A percentile compares a stretch with the other conserved stretches of the same genome.
Evolutionary conservation across 2,888 invertebrate genomes (phyloP).

Genomic region (Cataglyphis rosenhaueri): DNA sequence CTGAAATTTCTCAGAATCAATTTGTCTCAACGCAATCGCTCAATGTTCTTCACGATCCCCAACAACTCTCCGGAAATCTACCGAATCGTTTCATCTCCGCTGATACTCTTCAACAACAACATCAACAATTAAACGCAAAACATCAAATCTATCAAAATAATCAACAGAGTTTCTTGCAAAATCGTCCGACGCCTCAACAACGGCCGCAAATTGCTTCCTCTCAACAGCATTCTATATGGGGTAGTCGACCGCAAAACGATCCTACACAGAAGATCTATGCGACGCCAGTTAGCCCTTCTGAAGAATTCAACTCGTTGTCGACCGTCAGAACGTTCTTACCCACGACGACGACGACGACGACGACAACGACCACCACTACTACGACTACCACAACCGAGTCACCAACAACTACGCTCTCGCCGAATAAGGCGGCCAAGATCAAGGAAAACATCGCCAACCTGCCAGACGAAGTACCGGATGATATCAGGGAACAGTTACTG

Average conservation of each 20-base stretch:
- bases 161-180: slow-evolving; percentile 79
- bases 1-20: slow-evolving; percentile 83
- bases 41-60: slow-evolving; percentile 68
- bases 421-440: slow-evolving; percentile 86
- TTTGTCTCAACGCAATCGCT: slow-evolving; percentile 86
- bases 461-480: slow-evolving; percentile 96
- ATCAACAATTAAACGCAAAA: slow-evolving; percentile 75
- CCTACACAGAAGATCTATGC: slow-evolving; percentile 81
- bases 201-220: slow-evolving; percentile 60
- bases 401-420: slow-evolving; percentile 85
- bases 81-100: slow-evolving; percentile 58
- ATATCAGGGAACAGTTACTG: slow-evolving; percentile 92
- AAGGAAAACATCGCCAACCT: slow-evolving; percentile 86
- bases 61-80: slow-evolving; percentile 61
- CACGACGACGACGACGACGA: slow-evolving; percentile 86
- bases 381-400: slow-evolving; percentile 87
- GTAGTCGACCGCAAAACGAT: slow-evolving; percentile 74
- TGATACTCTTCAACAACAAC: slow-evolving; percentile 66
- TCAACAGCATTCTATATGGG: slow-evolving; percentile 79
- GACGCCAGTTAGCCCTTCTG: slow-evolving; percentile 79
- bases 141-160: slow-evolving; percentile 77
- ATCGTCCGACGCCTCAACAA: slow-evolving; percentile 79
- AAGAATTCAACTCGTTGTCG: slow-evolving; percentile 81
- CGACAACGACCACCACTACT: slow-evolving; percentile 85
- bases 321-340: slow-evolving; percentile 78